Base-by-base conservation (phyloP, 2,797 vertebrate species). In the Phoeniculus purpureus region DNA sequence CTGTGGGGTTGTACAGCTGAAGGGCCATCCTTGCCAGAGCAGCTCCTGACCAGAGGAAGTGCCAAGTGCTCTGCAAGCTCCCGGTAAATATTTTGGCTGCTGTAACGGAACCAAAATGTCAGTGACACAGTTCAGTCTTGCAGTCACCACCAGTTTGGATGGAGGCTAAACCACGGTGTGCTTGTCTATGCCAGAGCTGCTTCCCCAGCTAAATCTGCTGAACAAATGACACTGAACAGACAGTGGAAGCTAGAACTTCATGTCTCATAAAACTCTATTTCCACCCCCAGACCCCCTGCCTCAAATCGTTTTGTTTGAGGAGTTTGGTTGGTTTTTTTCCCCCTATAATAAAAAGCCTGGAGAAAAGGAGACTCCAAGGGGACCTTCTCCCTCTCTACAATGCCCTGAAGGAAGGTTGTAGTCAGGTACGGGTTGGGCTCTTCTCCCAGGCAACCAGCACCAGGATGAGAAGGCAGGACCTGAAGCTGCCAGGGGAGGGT, bases 221-320 rank as follows among this genome's bases (percentile, higher is more conserved):
- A 94, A 51, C 52, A 93, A 94, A 94, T 90, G 23, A 61, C 25
- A 22, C 32, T 65, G 71, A 91, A 81, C 27, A 85, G 70, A 40
- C 3, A 81, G 45, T 5, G 27, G 71, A 87, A 79, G 31, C 34
- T 66, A 73, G 56, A 78, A 86, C 75, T 95, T 78, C 59, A 51
- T 26, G 48, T 85, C 32, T 23, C 70, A 37, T 52, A 58, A 89
- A 95, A 52, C 31, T 23, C 13, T 17, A 15, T 31, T 59, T 47
- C 80, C 40, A 37, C 55, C n/a, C n/a, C n/a, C n/a, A n/a, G n/a
- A n/a, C n/a, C n/a, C n/a, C n/a, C n/a, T n/a, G n/a, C n/a, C 31
- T 16, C 3, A 23, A 58, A 10, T 37, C 52, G 18, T 75, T 90
- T 87, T 65, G 17, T 73, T 31, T 29, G 68, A 82, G 40, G 50